Evolutionary conservation across 2,113 vertebrate genomes (phyloP).

Genomic region (Accipiter virgatus): DNA sequence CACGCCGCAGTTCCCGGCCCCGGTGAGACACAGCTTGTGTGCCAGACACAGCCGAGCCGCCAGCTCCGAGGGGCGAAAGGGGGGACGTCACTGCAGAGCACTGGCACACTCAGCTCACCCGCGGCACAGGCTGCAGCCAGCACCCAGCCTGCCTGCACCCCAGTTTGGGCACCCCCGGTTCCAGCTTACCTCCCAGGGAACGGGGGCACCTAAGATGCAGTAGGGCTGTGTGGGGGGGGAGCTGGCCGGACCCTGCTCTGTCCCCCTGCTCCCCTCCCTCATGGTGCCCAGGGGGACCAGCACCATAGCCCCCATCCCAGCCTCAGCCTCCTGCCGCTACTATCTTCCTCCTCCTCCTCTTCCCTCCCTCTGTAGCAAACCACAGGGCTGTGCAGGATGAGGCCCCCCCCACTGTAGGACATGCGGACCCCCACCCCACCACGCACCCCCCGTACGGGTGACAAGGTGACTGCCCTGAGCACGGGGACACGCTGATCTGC

Average conservation of each 20-base stretch:
- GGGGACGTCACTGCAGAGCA: not conserved
- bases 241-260: not conserved
- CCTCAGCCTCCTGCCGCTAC: not conserved
- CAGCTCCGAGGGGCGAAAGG: accelerated
- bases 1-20: not conserved
- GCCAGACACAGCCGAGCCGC: not conserved
- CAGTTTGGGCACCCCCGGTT: not conserved
- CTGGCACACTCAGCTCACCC: not conserved
- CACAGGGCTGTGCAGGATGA: not conserved
- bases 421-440: not conserved
- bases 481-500: not conserved
- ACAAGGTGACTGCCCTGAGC: not conserved
- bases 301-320: accelerated
- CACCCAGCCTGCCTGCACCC: not conserved
- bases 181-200: not conserved
- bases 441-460: not conserved
- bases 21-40: accelerated
- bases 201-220: not conserved
- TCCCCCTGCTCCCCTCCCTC: not conserved
- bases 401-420: too few relatives aligned
- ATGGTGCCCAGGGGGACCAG: not conserved
- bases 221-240: accelerated
- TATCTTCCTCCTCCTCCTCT: not conserved
- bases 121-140: not conserved
- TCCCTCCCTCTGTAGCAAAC: not conserved